Conservation (phyloP, 2,113 vertebrate genomes). For the Stomatorhinus ivindoensis region DNA sequence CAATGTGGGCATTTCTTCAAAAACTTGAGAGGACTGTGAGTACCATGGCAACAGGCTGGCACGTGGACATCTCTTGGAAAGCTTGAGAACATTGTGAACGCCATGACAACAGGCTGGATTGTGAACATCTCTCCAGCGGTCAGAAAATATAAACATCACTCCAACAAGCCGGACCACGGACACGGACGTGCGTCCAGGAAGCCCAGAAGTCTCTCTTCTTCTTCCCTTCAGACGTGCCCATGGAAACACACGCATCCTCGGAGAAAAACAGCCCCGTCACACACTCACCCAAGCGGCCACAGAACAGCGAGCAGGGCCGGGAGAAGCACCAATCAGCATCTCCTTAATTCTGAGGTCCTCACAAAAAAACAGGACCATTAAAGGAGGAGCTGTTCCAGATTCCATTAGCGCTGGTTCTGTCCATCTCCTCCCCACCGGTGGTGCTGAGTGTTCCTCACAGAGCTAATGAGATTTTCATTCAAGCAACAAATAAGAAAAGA, state of each 20-base stretch:
- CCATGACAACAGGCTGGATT: neutral
- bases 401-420: slow-evolving; percentile 3
- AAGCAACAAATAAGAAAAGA: slow-evolving; percentile 13
- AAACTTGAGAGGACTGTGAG: neutral
- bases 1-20: neutral
- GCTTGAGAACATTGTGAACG: neutral
- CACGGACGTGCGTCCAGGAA: neutral
- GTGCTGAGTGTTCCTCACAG: neutral
- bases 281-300: neutral
- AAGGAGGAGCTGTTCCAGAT: neutral
- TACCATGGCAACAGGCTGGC: neutral
- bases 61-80: neutral
- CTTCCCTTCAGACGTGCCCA: neutral
- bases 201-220: neutral
- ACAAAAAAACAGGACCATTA: slow-evolving; percentile 9
- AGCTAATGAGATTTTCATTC: slow-evolving; percentile 17
- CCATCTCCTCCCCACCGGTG: neutral
- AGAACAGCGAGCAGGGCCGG: neutral
- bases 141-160: neutral
- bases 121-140: neutral
- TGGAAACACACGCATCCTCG: neutral
- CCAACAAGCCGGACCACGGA: neutral
- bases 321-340: neutral
- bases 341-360: neutral
- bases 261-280: neutral